These are phyloP conservation scores for Idris sp. DNA, from an alignment of 1,140 invertebrate species.

Conservation along the genomic window DNA sequence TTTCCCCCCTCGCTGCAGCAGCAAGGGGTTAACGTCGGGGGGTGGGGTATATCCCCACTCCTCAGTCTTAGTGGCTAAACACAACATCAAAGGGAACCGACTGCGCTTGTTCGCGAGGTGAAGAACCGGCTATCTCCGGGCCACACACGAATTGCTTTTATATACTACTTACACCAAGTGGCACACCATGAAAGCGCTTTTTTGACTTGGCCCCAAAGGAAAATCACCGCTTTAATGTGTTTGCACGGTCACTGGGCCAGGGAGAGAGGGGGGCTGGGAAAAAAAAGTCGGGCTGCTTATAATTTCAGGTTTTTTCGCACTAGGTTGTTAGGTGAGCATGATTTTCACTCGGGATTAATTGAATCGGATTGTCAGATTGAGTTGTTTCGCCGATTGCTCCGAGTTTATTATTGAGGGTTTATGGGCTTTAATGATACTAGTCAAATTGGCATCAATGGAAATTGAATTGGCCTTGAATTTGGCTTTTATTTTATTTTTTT, in stretches of 20 bases:
- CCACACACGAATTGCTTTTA: constrained; percentile 79
- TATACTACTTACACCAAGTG: constrained; percentile 72
- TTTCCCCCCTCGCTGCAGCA: background rate
- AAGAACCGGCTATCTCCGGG: constrained; percentile 78
- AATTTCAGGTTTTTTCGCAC: too few species aligned
- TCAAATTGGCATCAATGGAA: too few species aligned
- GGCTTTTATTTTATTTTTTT: too few species aligned
- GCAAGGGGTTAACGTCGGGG: too few species aligned
- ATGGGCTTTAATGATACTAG: too few species aligned
- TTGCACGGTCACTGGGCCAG: background rate
- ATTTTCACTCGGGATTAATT: constrained; percentile 37
- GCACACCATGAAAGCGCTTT: constrained; percentile 68
- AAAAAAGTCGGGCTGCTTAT: too few species aligned
- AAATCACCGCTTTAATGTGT: constrained; percentile 38
- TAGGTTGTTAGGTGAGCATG: too few species aligned
- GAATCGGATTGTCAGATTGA: constrained; percentile 41
- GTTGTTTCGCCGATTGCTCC: constrained; percentile 18
- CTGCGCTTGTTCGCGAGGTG: constrained; percentile 77
- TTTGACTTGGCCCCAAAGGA: constrained; percentile 49
- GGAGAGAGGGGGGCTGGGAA: constrained; percentile 15
- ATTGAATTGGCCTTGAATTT: too few species aligned
- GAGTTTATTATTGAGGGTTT: constrained; percentile 7
- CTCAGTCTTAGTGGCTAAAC: constrained; percentile 64
- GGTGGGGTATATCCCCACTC: constrained; percentile 31
- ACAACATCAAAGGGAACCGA: constrained; percentile 78